A percentile compares a stretch with the other conserved stretches of the same genome.
These are phyloP conservation scores for Rafetus swinhoei DNA, from an alignment of 2,113 vertebrate species.

Conservation along the genomic window DNA sequence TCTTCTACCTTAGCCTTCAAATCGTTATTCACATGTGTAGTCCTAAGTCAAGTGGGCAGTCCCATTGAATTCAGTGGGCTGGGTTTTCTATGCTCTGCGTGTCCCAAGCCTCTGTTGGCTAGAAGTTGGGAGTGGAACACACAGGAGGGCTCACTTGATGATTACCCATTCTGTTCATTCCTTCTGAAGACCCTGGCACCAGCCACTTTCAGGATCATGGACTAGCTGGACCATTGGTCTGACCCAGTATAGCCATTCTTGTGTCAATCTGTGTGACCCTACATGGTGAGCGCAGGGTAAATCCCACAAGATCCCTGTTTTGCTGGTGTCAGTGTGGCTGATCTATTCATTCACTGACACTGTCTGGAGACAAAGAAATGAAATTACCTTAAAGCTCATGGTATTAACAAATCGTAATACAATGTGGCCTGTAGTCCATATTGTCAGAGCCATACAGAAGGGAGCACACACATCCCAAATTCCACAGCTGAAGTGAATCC, in stretches of 20 bases:
- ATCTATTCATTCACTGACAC: slow-evolving; percentile 30
- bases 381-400: slow-evolving; percentile 44
- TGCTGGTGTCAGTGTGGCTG: slow-evolving; percentile 7
- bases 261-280: slow-evolving; percentile 5
- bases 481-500: neutral
- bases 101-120: too few species aligned
- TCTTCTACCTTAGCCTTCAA: slow-evolving; percentile 23
- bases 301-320: slow-evolving; percentile 9
- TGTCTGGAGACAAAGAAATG: slow-evolving; percentile 16
- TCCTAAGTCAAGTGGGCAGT: slow-evolving; percentile 10
- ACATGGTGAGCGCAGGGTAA: neutral
- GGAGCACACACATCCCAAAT: slow-evolving; percentile 11
- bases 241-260: too few species aligned
- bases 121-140: too few species aligned
- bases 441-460: neutral
- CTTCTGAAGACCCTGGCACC: too few species aligned
- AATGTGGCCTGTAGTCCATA: neutral
- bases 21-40: neutral
- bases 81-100: neutral
- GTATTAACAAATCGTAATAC: slow-evolving; percentile 33
- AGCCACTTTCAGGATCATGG: too few species aligned
- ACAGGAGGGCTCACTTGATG: too few species aligned
- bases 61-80: slow-evolving; percentile 16
- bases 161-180: too few species aligned
- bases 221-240: too few species aligned